A percentile compares a stretch with the other conserved stretches of the same genome.
These are phyloP conservation scores for Meleagris gallopavo DNA, from an alignment of 2,113 vertebrate species.

Conservation along the genomic window DNA sequence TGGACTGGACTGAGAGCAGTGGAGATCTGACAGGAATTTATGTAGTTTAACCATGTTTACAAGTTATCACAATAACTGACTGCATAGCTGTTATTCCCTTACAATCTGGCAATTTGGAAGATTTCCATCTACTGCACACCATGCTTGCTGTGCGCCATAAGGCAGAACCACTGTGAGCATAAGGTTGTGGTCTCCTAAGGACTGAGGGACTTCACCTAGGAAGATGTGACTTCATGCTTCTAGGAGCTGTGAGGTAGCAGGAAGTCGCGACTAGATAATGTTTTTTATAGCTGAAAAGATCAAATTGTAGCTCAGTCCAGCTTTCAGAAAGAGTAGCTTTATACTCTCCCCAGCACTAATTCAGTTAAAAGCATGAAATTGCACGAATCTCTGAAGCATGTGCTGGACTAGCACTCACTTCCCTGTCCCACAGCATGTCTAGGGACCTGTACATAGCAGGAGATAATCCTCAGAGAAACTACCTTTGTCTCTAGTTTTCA, in stretches of 20 bases:
- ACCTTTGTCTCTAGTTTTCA: neutral
- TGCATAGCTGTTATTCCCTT: neutral
- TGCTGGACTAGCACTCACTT: neutral
- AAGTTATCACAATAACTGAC: accelerated
- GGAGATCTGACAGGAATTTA: neutral
- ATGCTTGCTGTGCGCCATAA: neutral
- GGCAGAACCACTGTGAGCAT: neutral
- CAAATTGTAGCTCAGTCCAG: neutral
- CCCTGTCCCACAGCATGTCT: neutral
- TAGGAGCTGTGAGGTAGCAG: neutral
- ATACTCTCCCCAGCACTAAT: neutral
- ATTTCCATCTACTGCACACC: neutral
- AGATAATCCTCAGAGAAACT: neutral
- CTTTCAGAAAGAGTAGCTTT: neutral
- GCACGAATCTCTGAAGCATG: accelerated
- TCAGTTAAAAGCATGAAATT: neutral
- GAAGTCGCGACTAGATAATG: accelerated
- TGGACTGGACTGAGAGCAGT: neutral
- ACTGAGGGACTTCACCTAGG: neutral
- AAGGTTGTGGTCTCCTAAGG: neutral
- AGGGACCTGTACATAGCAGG: neutral
- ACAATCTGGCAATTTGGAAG: neutral
- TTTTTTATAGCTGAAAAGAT: too few relatives aligned
- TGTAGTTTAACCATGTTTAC: neutral
- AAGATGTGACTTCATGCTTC: neutral